Evolutionary conservation across 1,140 invertebrate species (phyloP).

Genomic region (Dufourea novaeangliae): DNA sequence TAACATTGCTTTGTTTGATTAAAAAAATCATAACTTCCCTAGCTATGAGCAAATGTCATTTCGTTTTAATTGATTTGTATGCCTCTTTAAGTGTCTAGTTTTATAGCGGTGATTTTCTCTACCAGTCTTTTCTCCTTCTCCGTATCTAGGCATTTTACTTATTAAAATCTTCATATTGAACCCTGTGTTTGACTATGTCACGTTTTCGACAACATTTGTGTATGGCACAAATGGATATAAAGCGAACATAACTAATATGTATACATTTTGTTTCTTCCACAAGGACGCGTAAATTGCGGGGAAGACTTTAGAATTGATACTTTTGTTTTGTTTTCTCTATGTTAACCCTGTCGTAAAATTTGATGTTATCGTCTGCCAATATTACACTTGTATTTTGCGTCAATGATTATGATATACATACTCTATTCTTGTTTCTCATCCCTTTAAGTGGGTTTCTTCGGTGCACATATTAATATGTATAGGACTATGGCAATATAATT

Average conservation of each 20-base stretch:
- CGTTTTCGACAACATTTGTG: conserved; percentile 45
- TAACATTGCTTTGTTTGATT: conserved; percentile 35
- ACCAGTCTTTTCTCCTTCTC: conserved; percentile 76
- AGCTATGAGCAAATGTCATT: conserved; percentile 62
- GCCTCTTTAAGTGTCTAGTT: conserved; percentile 60
- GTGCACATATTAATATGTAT: conserved; percentile 1
- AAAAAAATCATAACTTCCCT: conserved; percentile 54
- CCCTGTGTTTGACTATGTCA: conserved; percentile 65
- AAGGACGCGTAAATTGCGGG: conserved; percentile 34
- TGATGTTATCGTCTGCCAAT: conserved; percentile 30
- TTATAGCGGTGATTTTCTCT: conserved; percentile 68
- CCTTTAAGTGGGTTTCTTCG: background rate
- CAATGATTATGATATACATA: conserved; percentile 17
- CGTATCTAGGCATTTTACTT: conserved; percentile 69
- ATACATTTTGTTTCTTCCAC: conserved; percentile 46
- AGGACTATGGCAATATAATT: conserved; percentile 22
- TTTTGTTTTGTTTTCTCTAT: conserved; percentile 27
- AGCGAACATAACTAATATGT: conserved; percentile 45
- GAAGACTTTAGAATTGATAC: conserved; percentile 56
- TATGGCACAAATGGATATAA: conserved; percentile 72
- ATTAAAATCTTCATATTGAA: conserved; percentile 69
- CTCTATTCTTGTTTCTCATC: background rate
- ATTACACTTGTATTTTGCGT: conserved; percentile 7
- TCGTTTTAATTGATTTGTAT: conserved; percentile 49
- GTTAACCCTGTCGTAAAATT: conserved; percentile 33